These are phyloP conservation scores for Epirrita christyi DNA, from an alignment of 2,888 invertebrate genomes.

Conservation along the genomic window DNA sequence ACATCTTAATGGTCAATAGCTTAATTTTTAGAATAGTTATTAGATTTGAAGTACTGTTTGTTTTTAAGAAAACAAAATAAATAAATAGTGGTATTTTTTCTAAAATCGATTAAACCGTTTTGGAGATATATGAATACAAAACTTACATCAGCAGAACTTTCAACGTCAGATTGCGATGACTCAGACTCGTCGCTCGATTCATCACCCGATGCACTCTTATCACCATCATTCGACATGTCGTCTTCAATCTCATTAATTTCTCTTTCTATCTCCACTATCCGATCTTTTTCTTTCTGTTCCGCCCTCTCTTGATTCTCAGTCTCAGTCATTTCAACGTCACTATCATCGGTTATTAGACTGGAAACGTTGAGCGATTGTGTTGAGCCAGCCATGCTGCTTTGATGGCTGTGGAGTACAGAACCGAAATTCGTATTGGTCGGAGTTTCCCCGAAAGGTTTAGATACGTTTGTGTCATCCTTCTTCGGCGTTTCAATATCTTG, in stretches of 20 bases:
- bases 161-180: background rate
- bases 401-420: conserved; percentile 61
- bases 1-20: no score
- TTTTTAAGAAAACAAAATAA: no score
- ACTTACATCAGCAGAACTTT: conserved; percentile 9
- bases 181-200: conserved; percentile 36
- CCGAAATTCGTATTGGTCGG: conserved; percentile 58
- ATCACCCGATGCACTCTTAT: conserved; percentile 37
- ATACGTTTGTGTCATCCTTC: conserved; percentile 35
- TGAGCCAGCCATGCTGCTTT: conserved; percentile 51
- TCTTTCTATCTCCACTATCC: conserved; percentile 74
- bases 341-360: conserved; percentile 73
- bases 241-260: conserved; percentile 77
- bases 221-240: conserved; percentile 57
- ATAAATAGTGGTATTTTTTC: no score
- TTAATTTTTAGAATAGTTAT: no score
- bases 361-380: conserved; percentile 48
- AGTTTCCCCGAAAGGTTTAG: background rate
- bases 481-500: conserved; percentile 35
- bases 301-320: conserved; percentile 38
- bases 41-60: no score
- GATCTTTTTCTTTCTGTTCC: conserved; percentile 68
- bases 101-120: no score
- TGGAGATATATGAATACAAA: background rate
- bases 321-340: conserved; percentile 61